Evolutionary conservation across 1,140 invertebrate species (phyloP).

Genomic region (Megalonaias nervosa): DNA sequence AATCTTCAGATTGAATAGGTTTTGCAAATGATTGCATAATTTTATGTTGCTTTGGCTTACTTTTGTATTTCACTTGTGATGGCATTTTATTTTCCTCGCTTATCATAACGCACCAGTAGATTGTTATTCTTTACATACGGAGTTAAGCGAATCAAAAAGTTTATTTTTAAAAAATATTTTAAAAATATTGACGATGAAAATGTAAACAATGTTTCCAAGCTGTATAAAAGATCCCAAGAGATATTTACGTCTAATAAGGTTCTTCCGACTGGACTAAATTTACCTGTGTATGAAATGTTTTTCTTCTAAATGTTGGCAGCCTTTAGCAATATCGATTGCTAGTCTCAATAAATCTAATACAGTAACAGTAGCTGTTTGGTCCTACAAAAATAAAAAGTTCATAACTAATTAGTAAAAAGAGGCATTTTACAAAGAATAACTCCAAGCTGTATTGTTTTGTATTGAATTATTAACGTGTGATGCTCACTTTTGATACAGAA

Average conservation of each 20-base stretch:
- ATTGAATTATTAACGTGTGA: not conserved
- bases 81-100: no score
- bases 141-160: not conserved
- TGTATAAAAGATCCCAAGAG: not conserved
- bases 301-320: constrained; percentile 93
- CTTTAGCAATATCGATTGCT: constrained; percentile 94
- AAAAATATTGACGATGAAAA: not conserved
- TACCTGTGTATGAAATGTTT: constrained; percentile 94
- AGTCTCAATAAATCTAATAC: constrained; percentile 89
- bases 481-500: not conserved
- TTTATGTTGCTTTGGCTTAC: no score
- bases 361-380: constrained; percentile 73
- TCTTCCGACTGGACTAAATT: not conserved
- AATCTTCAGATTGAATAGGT: no score
- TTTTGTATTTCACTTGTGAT: no score
- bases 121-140: not conserved
- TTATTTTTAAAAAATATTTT: not conserved
- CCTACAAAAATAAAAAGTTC: constrained; percentile 15
- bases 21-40: no score
- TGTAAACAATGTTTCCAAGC: not conserved
- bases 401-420: not conserved
- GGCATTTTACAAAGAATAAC: not conserved
- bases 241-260: no score
- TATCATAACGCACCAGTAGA: not conserved
- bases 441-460: not conserved